Percentiles rank a stretch among this genome's conserved stretches.
Evolutionary conservation across 1,140 invertebrate genomes (phyloP).

Genomic region (Choristoneura fumiferana): DNA sequence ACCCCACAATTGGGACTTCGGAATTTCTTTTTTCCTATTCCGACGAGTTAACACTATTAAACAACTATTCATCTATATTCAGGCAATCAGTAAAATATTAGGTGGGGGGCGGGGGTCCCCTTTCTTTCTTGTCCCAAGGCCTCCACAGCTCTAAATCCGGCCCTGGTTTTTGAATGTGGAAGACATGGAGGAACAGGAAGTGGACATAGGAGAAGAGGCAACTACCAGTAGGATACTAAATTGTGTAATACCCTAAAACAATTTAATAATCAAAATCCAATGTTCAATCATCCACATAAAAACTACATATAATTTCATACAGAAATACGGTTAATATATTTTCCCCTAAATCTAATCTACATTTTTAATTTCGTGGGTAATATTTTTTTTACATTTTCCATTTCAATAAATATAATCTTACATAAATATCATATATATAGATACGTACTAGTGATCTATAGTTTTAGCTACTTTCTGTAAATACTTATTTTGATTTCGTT

Average conservation of each 20-base stretch:
- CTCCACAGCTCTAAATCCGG: no score
- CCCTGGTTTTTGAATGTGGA: no score
- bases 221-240: slow-evolving; percentile 29
- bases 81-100: no score
- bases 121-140: no score
- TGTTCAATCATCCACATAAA: slow-evolving; percentile 73
- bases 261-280: slow-evolving; percentile 72
- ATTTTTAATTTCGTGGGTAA: slow-evolving; percentile 65
- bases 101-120: no score
- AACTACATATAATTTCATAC: slow-evolving; percentile 78
- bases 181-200: no score
- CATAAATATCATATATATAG: slow-evolving; percentile 59
- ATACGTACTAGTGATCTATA: slow-evolving; percentile 50
- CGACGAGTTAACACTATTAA: no score
- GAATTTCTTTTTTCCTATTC: no score
- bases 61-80: no score
- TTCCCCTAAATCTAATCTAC: slow-evolving; percentile 70
- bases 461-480: slow-evolving; percentile 63
- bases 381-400: slow-evolving; percentile 72
- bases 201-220: no score
- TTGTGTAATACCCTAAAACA: slow-evolving; percentile 59
- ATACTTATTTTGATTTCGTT: slow-evolving; percentile 53
- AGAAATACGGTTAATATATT: slow-evolving; percentile 78
- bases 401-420: slow-evolving; percentile 71
- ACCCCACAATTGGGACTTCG: no score